phyloP scores from a whole-genome alignment of 2,113 vertebrate genomes.

The Pluvianellus socialis region DNA sequence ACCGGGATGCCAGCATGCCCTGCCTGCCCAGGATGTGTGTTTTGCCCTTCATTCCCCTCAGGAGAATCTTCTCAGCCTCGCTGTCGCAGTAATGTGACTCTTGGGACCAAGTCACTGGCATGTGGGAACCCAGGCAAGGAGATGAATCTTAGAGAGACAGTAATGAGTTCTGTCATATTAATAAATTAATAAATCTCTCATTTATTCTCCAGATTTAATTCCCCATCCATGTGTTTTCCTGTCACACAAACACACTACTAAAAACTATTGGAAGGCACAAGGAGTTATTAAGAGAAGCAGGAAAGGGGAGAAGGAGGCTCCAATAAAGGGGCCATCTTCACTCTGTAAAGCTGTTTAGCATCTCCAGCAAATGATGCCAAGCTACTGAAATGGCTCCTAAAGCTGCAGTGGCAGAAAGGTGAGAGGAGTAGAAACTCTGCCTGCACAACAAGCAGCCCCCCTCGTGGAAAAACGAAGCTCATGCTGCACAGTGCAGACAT shows the following conservation, averaged over 20 bases:
- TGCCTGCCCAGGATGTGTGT: neutral
- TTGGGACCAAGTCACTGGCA: neutral
- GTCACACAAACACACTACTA: neutral
- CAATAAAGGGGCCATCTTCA: neutral
- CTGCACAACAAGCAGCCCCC: neutral
- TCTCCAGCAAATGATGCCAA: slow-evolving; percentile 4
- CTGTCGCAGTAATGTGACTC: neutral
- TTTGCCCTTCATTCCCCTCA: neutral
- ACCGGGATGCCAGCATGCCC: neutral
- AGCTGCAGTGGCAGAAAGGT: slow-evolving; percentile 58
- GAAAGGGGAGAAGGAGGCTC: neutral
- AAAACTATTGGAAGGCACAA: neutral
- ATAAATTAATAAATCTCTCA: slow-evolving; percentile 60
- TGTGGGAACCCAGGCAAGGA: slow-evolving; percentile 26
- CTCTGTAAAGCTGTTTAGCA: neutral
- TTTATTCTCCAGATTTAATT: slow-evolving; percentile 68
- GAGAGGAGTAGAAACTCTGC: slow-evolving; percentile 51
- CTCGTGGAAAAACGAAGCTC: slow-evolving; percentile 41
- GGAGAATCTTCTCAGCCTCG: neutral
- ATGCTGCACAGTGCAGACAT: neutral
- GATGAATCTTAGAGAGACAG: slow-evolving; percentile 53
- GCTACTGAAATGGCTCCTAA: slow-evolving; percentile 33
- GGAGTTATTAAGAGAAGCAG: neutral
- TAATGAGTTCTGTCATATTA: slow-evolving; percentile 74
- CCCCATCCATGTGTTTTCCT: slow-evolving; percentile 31